These are phyloP conservation scores for Nymphalis io DNA, from an alignment of 1,140 invertebrate genomes.

Conservation along the genomic window DNA sequence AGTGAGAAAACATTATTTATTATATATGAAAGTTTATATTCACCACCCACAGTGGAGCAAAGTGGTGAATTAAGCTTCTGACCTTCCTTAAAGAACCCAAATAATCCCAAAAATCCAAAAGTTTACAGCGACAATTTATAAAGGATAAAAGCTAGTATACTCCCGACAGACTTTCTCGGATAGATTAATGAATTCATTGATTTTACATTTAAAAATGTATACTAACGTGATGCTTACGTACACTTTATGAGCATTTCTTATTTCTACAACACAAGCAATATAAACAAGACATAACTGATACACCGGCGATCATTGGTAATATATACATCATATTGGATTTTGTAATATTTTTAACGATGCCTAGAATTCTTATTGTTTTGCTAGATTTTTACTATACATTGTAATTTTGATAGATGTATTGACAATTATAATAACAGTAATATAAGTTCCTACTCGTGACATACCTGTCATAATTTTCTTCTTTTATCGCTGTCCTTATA, in stretches of 20 bases:
- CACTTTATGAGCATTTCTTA: conserved; percentile 6
- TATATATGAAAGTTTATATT: too few relatives aligned
- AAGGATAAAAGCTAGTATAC: too few relatives aligned
- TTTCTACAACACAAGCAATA: conserved; percentile 49
- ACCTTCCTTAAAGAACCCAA: too few relatives aligned
- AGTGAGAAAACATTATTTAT: too few relatives aligned
- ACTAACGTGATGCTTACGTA: too few relatives aligned
- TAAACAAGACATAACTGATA: conserved; percentile 42
- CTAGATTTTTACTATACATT: neutral
- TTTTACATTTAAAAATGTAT: too few relatives aligned
- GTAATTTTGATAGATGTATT: neutral
- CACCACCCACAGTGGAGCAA: too few relatives aligned
- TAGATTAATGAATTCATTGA: too few relatives aligned
- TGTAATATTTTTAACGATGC: neutral
- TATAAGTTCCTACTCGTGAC: neutral
- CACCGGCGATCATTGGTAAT: conserved; percentile 50
- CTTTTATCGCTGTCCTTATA: conserved; percentile 69
- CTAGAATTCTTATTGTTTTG: neutral
- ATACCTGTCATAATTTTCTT: conserved; percentile 77
- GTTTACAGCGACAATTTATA: too few relatives aligned
- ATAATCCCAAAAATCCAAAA: too few relatives aligned
- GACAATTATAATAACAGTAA: neutral
- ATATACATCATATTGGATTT: conserved; percentile 50
- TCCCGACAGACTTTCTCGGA: too few relatives aligned
- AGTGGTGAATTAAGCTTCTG: too few relatives aligned